Base-by-base conservation (phyloP, 1,140 invertebrate species). In the Cepaea nemoralis region DNA sequence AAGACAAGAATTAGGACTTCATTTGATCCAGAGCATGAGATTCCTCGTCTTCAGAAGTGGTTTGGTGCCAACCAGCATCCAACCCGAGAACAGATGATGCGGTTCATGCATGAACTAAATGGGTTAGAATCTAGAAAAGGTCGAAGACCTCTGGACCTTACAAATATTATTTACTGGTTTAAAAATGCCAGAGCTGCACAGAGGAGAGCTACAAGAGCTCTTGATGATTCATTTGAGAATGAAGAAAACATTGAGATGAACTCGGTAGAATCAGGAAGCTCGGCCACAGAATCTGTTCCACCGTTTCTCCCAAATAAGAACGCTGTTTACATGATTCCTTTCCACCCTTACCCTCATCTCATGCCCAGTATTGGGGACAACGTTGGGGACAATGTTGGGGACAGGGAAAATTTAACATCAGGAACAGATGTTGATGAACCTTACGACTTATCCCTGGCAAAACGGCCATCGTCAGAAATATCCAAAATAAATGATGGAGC, bases 111-210 rank as follows among this genome's bases (percentile, higher is more conserved):
- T 71, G 97, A 99, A 89, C 92, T 99, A 75, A 99, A 99, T 90
- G 94, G 94, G 55, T 91, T 98, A 69, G 97, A 98, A 86, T 98
- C 97, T 48, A 93, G 98, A 24, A 93, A 96, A 82, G 97, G 97
- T 14, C 77, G 89, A 48, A 98, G 98, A 88, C 97, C 97, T 0
- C 92, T 99, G 35, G 97, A 99, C 91, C 95, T 98, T 0, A 98
- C 98, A 88, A 99, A 99, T 90, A 97, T 99, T 19, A 97, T 99
- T 33, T 99, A 99, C 91, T 99, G 98, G 98, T 99, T 99, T 90
- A 99, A 99, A 91, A 99, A 99, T 90, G 97, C 98, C 0, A 93
- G 98, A 77, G 98, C 98, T 16, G 97, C 98, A 1, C 96, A 97
- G 90, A 97, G 98, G 89, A 93, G 97, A 55, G 91, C 92, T 33